Percentiles rank a stretch among this genome's conserved stretches.
Conservation (phyloP, 2,888 invertebrate genomes). For the Catocala nupta region DNA sequence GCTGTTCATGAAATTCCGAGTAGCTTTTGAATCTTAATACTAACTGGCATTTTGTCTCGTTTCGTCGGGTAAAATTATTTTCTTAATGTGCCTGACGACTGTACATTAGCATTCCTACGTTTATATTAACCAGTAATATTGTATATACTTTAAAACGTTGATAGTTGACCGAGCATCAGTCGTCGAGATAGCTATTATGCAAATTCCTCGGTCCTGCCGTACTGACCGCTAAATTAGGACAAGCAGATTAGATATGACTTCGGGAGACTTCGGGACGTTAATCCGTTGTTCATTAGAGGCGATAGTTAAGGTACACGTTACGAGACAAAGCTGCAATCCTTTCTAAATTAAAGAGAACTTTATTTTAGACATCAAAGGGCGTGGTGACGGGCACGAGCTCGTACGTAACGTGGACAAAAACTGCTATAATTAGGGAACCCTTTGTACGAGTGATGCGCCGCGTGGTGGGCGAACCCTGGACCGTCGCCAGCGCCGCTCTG, state of each 20-base stretch:
- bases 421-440: constrained; percentile 19
- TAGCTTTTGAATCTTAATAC: too few relatives aligned
- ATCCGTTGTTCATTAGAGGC: constrained; percentile 54
- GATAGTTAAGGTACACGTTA: constrained; percentile 18
- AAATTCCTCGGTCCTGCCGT: constrained; percentile 56
- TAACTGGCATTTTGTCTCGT: too few relatives aligned
- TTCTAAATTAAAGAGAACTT: constrained; percentile 13
- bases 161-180: not conserved
- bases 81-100: too few relatives aligned
- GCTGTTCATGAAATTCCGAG: too few relatives aligned
- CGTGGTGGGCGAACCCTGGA: constrained; percentile 24
- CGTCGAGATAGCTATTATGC: constrained; percentile 54
- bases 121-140: too few relatives aligned
- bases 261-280: constrained; percentile 52
- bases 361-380: constrained; percentile 20
- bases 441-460: constrained; percentile 10
- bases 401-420: not conserved
- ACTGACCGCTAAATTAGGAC: constrained; percentile 62
- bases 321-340: constrained; percentile 4
- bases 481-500: constrained; percentile 42
- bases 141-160: too few relatives aligned
- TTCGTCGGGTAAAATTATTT: too few relatives aligned
- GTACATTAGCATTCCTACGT: too few relatives aligned
- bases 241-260: constrained; percentile 51
- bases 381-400: not conserved